phyloP scores from a whole-genome alignment of 1,140 invertebrate species.

The Cyclargus thomasi region DNA sequence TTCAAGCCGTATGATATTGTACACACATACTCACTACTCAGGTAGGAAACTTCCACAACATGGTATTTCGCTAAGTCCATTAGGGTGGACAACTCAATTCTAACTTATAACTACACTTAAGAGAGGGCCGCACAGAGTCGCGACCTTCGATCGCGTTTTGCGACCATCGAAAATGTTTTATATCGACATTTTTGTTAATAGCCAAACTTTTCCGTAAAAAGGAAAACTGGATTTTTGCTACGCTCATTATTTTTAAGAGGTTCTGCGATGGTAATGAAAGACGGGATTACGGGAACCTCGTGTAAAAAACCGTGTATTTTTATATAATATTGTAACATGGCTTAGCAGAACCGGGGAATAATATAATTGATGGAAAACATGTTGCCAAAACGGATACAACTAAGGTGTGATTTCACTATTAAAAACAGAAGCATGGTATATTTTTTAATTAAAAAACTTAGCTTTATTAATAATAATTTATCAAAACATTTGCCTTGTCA shows the following conservation, averaged over 20 bases:
- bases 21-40: neutral
- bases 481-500: too few relatives aligned
- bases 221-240: neutral
- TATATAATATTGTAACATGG: too few relatives aligned
- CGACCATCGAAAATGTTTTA: constrained; percentile 13
- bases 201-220: constrained; percentile 9
- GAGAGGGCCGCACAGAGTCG: neutral
- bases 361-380: too few relatives aligned
- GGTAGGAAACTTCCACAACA: neutral
- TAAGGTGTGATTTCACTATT: too few relatives aligned
- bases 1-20: neutral
- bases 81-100: constrained; percentile 11
- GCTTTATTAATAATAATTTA: too few relatives aligned
- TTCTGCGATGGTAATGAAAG: neutral
- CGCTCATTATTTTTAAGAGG: neutral
- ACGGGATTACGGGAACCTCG: neutral
- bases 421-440: too few relatives aligned
- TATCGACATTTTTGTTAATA: constrained; percentile 13
- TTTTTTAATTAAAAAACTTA: too few relatives aligned
- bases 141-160: neutral
- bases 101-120: constrained; percentile 12
- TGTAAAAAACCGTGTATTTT: neutral
- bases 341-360: too few relatives aligned
- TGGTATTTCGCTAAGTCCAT: constrained; percentile 5
- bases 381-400: too few relatives aligned